Base-by-base conservation (phyloP, 2,888 invertebrate species). In the Ichneumoninae sp. region DNA sequence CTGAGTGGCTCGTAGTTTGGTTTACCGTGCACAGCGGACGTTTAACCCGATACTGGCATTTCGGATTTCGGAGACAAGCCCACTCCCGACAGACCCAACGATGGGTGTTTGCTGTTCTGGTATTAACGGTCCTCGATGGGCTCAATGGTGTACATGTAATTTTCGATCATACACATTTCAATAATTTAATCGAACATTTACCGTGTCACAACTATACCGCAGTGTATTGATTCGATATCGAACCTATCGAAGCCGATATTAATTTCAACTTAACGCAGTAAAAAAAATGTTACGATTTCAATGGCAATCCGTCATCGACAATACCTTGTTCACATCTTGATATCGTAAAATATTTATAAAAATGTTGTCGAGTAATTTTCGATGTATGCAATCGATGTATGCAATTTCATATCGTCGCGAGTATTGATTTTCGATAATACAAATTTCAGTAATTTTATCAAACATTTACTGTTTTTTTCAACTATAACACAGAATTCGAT, bases 1-100 rank as follows among this genome's bases (percentile, higher is more conserved):
- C 63, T 33, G 63, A 30, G 33, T 63, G 30, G 63, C 63, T 33
- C 33, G 33, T 10, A 33, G 63, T 30, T 63, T 30, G 63, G 63
- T 63, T 63, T 63, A 63, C 63, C 63, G 33, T 26, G 44, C 57
- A n/a, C 26, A 26, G 57, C 63, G 74, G 74, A 74, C 74, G 74
- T 63, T 74, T 74, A 74, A 74, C 63, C 74, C 47, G 74, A 63
- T 63, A 63, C 74, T 47, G 30, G 63, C 63, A 63, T 74, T 74
- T 10, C 74, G 44, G 63, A 74, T 63, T 44, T 47, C 16, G 16
- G 68, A 44, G 44, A 30, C 47, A 30, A 60, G 40, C 47, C 30
- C 10, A 33, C 10, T 47, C 63, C 63, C 63, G 5, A 30, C 30
- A 63, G 74, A 63, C 13, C 10, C 13, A n/a, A 63, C 60, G 33